These are phyloP conservation scores for Melozone crissalis DNA, from an alignment of 2,113 vertebrate species.

Conservation along the genomic window DNA sequence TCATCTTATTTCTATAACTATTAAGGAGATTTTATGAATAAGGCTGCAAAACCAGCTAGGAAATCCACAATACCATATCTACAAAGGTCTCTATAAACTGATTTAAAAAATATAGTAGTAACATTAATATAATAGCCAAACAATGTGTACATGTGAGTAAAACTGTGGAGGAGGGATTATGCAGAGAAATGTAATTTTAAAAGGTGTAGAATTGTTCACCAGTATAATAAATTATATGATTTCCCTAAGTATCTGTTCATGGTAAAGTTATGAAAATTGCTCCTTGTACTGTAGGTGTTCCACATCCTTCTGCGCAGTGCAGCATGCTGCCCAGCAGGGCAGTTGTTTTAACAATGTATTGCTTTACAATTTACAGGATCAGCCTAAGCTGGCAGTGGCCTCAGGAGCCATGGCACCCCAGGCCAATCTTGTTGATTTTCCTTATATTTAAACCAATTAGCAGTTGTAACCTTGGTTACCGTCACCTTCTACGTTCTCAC, in stretches of 20 bases:
- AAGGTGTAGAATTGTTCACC: neutral
- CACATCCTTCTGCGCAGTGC: neutral
- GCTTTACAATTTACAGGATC: neutral
- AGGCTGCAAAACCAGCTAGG: neutral
- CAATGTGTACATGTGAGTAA: neutral
- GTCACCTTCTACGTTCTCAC: neutral
- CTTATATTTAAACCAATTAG: neutral
- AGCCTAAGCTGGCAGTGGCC: neutral
- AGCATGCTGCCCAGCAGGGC: neutral
- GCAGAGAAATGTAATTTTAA: neutral
- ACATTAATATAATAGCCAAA: neutral
- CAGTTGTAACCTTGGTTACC: neutral
- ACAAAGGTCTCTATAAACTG: neutral
- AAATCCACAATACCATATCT: neutral
- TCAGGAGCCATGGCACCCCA: neutral
- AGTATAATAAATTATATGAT: neutral
- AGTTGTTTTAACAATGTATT: neutral
- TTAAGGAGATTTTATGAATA: constrained; percentile 8
- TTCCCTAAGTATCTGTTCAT: neutral
- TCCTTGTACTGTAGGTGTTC: neutral
- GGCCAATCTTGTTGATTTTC: neutral
- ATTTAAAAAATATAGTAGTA: neutral
- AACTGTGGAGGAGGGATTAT: neutral
- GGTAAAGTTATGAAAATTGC: neutral
- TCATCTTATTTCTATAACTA: constrained; percentile 1